Base-by-base conservation (phyloP, 2,113 vertebrate species). In the Terrapene triunguis region DNA sequence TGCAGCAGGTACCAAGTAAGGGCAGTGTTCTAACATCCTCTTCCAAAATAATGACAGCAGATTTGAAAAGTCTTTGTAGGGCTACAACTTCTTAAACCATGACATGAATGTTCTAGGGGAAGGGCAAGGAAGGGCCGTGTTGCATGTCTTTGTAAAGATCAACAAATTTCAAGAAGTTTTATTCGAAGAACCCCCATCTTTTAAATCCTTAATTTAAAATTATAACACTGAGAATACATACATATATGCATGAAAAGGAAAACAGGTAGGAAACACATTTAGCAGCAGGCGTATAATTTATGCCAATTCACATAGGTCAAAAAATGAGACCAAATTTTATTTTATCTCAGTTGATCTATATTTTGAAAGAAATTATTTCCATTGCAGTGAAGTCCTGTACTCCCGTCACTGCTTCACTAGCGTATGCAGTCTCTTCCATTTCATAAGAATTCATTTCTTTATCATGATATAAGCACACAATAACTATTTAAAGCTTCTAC, bases 41-140 rank as follows among this genome's bases (percentile, higher is more conserved):
- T 97, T 97, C 97, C 94, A 97, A 95, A 96, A 95, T 53, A 96
- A 55, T 78, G 81, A 91, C 86, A 94, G 95, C 88, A 94, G 96
- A 95, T 96, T 29, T 96, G 79, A 87, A 82, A 96, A 95, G 94
- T 22, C 94, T 96, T 95, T 97, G 93, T 96, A 92, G 87, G 94
- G 42, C 93, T 98, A 95, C 88, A 94, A 94, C 84, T 93, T 98
- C 97, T 94, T 96, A 96, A 97, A 94, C 80, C 21, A 0, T 85
- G 48, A 38, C 86, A 96, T 89, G 74, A 88, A 93, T 90, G 82
- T 89, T 88, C 87, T 94, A 81, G 90, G 94, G 93, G 84, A 92
- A 95, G 93, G 94, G 92, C 92, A 95, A 96, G 87, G 87, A 94
- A 91, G 94, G 91, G 82, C 90, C 2, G 27, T 89, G 54, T 95